Evolutionary conservation across 2,797 vertebrate genomes (phyloP).

Genomic region (Graptemys geographica): DNA sequence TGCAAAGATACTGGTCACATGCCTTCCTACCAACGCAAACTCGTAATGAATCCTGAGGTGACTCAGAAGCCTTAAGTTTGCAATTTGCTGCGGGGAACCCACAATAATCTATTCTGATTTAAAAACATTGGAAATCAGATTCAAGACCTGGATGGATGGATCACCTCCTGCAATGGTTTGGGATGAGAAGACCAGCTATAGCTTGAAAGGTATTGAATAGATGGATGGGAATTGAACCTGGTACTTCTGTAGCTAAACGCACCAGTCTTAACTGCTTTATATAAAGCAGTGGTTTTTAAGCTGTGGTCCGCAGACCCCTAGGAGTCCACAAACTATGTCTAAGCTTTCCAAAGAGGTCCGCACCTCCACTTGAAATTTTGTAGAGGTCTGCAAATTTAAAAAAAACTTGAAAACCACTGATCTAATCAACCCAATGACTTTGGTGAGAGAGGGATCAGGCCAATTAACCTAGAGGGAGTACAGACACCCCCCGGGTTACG

Average conservation of each 20-base stretch:
- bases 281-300: not conserved
- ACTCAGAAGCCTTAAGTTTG: not conserved
- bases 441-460: not conserved
- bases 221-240: not conserved
- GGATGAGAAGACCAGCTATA: not conserved
- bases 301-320: too few species aligned
- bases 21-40: not conserved
- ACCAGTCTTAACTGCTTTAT: not conserved
- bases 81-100: not conserved
- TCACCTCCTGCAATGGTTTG: fast-evolving
- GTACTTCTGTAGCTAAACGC: not conserved
- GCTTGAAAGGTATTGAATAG: not conserved
- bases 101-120: not conserved
- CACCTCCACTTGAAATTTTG: too few species aligned
- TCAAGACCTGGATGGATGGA: not conserved
- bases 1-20: not conserved
- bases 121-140: not conserved
- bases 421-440: not conserved
- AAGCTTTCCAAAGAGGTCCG: too few species aligned
- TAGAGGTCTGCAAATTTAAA: too few species aligned
- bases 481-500: too few species aligned
- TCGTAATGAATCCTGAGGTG: not conserved
- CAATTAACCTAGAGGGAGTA: not conserved
- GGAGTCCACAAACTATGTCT: too few species aligned
- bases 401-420: too few species aligned